Evolutionary conservation across 2,888 invertebrate species (phyloP).

Genomic region (Hirtodrosophila histrioides): DNA sequence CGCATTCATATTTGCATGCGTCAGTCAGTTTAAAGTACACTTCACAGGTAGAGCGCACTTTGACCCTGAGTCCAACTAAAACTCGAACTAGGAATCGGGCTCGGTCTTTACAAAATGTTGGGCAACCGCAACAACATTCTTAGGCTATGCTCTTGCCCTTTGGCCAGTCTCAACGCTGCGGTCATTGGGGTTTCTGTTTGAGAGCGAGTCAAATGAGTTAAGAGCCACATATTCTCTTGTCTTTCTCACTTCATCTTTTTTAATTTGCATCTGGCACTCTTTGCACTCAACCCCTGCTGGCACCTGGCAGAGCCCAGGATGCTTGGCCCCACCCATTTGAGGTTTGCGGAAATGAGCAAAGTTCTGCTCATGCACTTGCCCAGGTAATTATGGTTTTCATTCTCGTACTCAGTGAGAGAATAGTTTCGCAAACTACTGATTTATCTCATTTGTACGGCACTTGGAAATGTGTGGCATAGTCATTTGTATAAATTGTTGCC

Average conservation of each 20-base stretch:
- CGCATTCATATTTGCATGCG: constrained; percentile 29
- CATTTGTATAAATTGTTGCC: constrained; percentile 20
- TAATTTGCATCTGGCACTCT: constrained; percentile 55
- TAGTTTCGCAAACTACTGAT: constrained; percentile 11
- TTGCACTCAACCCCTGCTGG: constrained; percentile 11
- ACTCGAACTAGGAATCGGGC: constrained; percentile 6
- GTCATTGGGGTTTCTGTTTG: constrained; percentile 46
- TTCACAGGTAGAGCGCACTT: neutral
- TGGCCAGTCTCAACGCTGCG: constrained; percentile 35
- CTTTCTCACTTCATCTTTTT: constrained; percentile 32
- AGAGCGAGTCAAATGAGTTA: constrained; percentile 3
- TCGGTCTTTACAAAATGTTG: constrained; percentile 27
- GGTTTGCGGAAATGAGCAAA: constrained; percentile 47
- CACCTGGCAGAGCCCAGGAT: no score
- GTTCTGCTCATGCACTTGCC: constrained; percentile 25
- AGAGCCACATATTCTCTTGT: constrained; percentile 9
- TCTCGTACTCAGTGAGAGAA: neutral
- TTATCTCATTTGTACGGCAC: constrained; percentile 33
- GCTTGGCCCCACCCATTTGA: constrained; percentile 2
- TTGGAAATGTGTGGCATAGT: constrained; percentile 22
- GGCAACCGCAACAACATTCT: constrained; percentile 62
- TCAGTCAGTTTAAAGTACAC: constrained; percentile 22
- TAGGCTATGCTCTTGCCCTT: constrained; percentile 39
- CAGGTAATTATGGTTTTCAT: constrained; percentile 57
- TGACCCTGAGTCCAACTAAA: constrained; percentile 6